Conservation (phyloP, 2,113 vertebrate genomes). For the Tetraodon nigroviridis region DNA sequence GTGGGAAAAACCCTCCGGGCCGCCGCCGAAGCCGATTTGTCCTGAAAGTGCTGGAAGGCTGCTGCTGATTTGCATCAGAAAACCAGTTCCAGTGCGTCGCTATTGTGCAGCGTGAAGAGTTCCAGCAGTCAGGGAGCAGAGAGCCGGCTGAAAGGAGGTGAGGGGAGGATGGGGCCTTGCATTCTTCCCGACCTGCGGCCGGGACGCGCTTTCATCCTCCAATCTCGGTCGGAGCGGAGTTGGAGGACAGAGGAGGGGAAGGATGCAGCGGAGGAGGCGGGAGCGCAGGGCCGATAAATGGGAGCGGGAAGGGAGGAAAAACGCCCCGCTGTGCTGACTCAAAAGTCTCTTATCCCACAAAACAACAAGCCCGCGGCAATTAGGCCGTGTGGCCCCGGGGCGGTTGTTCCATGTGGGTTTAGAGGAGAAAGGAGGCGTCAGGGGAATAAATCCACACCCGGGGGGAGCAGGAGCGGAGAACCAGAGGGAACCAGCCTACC, state of each 20-base stretch:
- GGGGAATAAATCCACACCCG: not conserved
- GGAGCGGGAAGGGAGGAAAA: constrained; percentile 55
- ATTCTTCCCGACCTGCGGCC: constrained; percentile 77
- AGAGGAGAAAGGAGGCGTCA: constrained; percentile 24
- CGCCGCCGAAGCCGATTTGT: constrained; percentile 39
- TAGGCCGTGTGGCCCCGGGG: constrained; percentile 39
- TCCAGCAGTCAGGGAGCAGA: constrained; percentile 79
- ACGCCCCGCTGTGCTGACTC: constrained; percentile 54
- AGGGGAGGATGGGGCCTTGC: constrained; percentile 84
- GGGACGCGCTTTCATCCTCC: constrained; percentile 84
- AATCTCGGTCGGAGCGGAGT: not conserved
- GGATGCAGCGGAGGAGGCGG: not conserved
- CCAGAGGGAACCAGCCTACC: no score
- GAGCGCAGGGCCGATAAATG: constrained; percentile 17
- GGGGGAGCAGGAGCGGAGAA: no score
- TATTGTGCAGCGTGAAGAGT: constrained; percentile 88
- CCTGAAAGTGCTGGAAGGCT: constrained; percentile 67
- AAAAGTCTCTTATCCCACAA: constrained; percentile 64
- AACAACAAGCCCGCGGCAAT: constrained; percentile 63
- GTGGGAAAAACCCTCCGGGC: not conserved
- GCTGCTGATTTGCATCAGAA: constrained; percentile 92
- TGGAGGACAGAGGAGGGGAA: no score
- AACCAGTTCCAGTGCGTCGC: constrained; percentile 88
- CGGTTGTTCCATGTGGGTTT: constrained; percentile 26
- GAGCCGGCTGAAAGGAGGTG: constrained; percentile 70